Base-by-base conservation (phyloP, 1,140 invertebrate species). In the Drosophila tani region DNA sequence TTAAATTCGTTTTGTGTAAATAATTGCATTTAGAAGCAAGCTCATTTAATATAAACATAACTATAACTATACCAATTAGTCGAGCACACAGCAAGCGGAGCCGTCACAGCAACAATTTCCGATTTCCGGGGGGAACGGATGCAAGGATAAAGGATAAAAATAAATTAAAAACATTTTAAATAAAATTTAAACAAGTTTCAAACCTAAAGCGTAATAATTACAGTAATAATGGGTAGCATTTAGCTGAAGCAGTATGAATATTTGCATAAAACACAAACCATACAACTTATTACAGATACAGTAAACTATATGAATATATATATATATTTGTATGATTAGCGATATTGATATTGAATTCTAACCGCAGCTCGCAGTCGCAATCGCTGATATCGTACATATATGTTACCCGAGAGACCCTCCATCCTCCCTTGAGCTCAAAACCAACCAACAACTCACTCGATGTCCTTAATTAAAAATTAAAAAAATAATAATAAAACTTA, bases 141-240 rank as follows among this genome's bases (percentile, higher is more conserved):
- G 35, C 1, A 11, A 5, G 47, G 41, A 59, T 32, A 15, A 11
- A 47, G 27, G 21, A 51, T 29, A 19, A 57, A 19, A 21, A 11
- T 40, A 15, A 21, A 47, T 32, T 53, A 67, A 35, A 43, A 51
- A 51, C 71, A 82, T 86, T 86, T 70, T 78, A 78, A 66, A 35
- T 35, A 49, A 67, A 56, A 56, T 43, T 75, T 63, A 58, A 62
- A 65, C 43, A 17, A 51, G 79, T 58, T 63, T 76, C 74, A 76
- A 75, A 66, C 43, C 9, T 67, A 60, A 46, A 38, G 38, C 47
- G 41, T 24, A 47, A 41, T 35, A 35, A 32, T 56, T 67, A 55
- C 51, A 82, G 77, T 78, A 73, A 85, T 73, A 77, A 85, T 71
- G 80, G 59, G 65, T 83, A 86, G 83, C 83, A 86, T 88, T 88